phyloP scores from a whole-genome alignment of 53 echinoderm and acorn worm genomes.

The Henricia sp. region DNA sequence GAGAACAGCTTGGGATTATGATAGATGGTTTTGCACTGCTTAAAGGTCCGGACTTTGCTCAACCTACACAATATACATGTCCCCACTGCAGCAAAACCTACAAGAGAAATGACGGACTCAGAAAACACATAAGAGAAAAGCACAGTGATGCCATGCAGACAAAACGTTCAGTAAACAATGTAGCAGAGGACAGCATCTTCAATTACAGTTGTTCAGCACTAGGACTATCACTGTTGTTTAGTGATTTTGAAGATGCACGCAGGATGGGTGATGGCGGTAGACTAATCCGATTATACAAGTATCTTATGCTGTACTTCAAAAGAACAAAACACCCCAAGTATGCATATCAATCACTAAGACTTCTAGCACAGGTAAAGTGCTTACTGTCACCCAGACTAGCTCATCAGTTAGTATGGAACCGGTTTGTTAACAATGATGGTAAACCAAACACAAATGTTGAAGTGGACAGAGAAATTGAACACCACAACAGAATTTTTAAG shows the following conservation, averaged over 20 bases:
- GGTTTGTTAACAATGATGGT: slow-evolving; percentile 63
- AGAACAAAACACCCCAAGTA: slow-evolving; percentile 68
- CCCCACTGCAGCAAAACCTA: slow-evolving; percentile 38
- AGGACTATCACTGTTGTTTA: slow-evolving; percentile 55
- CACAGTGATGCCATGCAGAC: slow-evolving; percentile 3
- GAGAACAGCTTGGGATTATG: slow-evolving; percentile 8
- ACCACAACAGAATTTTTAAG: slow-evolving; percentile 71
- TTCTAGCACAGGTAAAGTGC: slow-evolving; percentile 63
- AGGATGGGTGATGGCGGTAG: slow-evolving; percentile 67
- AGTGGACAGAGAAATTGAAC: too few relatives aligned
- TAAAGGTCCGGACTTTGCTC: slow-evolving; percentile 36
- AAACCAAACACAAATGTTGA: too few relatives aligned
- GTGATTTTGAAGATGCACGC: slow-evolving; percentile 64
- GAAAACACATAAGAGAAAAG: slow-evolving; percentile 4
- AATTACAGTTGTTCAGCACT: slow-evolving; percentile 69
- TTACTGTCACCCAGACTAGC: slow-evolving; percentile 66
- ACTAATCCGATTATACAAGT: too few relatives aligned
- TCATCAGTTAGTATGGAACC: slow-evolving; percentile 67
- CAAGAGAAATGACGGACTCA: not conserved
- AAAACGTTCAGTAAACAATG: not conserved
- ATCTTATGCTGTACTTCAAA: slow-evolving; percentile 62
- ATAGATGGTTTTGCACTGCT: slow-evolving; percentile 41
- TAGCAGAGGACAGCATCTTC: slow-evolving; percentile 48
- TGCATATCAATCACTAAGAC: slow-evolving; percentile 45
- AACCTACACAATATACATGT: not conserved